Evolutionary conservation across 2,888 invertebrate species (phyloP).

Genomic region (Ormyrus thymus): DNA sequence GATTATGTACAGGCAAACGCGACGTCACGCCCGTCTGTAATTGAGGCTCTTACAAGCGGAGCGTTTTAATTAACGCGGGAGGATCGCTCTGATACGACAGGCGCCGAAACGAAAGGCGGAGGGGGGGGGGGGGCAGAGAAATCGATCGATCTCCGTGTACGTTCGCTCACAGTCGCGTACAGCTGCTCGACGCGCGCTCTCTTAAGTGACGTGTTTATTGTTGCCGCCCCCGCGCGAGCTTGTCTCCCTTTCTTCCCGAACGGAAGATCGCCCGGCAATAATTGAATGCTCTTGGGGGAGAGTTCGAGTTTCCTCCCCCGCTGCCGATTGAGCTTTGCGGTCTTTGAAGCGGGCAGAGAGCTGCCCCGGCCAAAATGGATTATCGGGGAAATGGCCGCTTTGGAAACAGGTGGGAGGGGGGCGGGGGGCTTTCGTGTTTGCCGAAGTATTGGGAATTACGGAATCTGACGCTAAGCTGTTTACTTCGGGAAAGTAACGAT

Average conservation of each 20-base stretch:
- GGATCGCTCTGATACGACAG: conserved; percentile 41
- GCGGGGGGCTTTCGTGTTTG: neutral
- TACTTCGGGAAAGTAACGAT: too few species aligned
- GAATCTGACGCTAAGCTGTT: too few species aligned
- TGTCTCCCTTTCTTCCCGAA: too few species aligned
- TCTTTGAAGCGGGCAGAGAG: too few species aligned
- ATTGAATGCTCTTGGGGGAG: too few species aligned
- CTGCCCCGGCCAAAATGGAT: too few species aligned
- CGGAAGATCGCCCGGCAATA: too few species aligned
- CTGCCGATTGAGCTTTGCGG: too few species aligned
- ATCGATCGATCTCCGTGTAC: neutral
- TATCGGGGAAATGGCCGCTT: too few species aligned
- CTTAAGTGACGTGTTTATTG: conserved; percentile 34
- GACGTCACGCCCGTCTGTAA: conserved; percentile 10
- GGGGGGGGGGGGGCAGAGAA: too few species aligned
- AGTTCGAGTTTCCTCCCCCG: too few species aligned
- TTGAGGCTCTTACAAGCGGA: conserved; percentile 29
- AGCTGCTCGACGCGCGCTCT: neutral
- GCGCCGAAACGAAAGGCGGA: neutral
- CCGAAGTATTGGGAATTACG: neutral
- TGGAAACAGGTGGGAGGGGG: too few species aligned
- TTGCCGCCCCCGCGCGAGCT: neutral
- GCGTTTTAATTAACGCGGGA: conserved; percentile 42
- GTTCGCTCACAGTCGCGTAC: neutral
- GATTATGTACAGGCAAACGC: neutral